Percentiles rank a stretch among this genome's conserved stretches.
These are phyloP conservation scores for Puffinus mauretanicus DNA, from an alignment of 2,113 vertebrate genomes.

Conservation along the genomic window DNA sequence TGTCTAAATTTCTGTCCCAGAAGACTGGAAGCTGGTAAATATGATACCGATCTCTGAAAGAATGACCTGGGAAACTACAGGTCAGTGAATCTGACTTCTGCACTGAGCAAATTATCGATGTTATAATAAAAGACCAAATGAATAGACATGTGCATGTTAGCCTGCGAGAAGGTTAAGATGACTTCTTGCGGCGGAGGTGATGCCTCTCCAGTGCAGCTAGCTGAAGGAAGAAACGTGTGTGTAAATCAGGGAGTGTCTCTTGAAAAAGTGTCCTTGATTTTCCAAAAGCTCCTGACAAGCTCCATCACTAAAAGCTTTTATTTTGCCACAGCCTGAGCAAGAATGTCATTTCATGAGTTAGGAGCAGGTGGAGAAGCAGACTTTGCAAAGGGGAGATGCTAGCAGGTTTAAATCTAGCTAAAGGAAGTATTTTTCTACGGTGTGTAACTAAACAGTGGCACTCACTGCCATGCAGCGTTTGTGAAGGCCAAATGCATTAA, in stretches of 20 bases:
- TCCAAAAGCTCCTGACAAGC: neutral
- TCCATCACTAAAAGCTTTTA: neutral
- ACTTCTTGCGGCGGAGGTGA: accelerated
- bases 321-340: neutral
- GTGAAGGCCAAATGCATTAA: neutral
- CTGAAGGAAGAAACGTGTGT: neutral
- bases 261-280: neutral
- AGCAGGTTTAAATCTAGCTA: neutral
- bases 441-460: neutral
- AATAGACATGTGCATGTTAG: neutral
- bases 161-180: neutral
- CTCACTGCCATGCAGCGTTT: neutral
- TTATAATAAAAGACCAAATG: neutral
- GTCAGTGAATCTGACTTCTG: neutral
- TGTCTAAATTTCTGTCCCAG: neutral
- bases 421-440: neutral
- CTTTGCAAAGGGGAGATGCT: neutral
- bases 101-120: neutral
- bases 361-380: neutral
- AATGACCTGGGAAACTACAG: neutral
- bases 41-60: neutral
- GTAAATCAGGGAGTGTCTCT: neutral
- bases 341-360: neutral
- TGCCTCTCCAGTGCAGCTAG: neutral
- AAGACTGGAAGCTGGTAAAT: neutral